phyloP scores from a whole-genome alignment of 2,888 invertebrate species.

The Sarcophaga variegata region DNA sequence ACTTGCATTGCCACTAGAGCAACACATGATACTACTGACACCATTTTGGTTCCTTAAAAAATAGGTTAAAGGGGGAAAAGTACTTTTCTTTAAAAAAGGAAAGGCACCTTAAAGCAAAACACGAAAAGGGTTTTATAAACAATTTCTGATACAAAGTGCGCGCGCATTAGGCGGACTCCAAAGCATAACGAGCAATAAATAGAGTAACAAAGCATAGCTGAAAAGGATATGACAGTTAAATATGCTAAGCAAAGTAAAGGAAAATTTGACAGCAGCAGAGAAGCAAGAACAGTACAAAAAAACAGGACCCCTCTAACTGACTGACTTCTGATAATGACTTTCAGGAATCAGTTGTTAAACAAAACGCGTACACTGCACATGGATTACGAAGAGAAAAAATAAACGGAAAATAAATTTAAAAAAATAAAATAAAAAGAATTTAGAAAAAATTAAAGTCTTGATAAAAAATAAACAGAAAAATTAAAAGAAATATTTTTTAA shows the following conservation, averaged over 20 bases:
- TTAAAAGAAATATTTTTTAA: conserved; percentile 19
- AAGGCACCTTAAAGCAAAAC: conserved; percentile 19
- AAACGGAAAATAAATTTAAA: conserved; percentile 4
- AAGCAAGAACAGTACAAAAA: neutral
- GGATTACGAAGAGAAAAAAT: conserved; percentile 18
- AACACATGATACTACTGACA: conserved; percentile 64
- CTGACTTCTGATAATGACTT: conserved; percentile 36
- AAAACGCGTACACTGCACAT: conserved; percentile 63
- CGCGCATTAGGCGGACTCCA: conserved; percentile 61
- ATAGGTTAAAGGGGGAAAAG: conserved; percentile 22
- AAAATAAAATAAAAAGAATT: conserved; percentile 28
- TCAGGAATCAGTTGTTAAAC: conserved; percentile 65
- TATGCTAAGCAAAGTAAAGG: neutral
- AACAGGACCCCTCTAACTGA: conserved; percentile 25
- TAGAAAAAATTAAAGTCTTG: conserved; percentile 10
- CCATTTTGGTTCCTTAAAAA: conserved; percentile 34
- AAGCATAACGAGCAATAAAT: conserved; percentile 1
- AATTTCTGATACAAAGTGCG: conserved; percentile 34
- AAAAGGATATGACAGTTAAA: conserved; percentile 48
- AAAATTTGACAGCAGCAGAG: neutral
- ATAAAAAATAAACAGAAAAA: conserved; percentile 36
- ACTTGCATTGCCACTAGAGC: neutral
- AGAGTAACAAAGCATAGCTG: conserved; percentile 2
- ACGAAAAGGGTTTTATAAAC: conserved; percentile 27
- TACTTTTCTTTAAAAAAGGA: conserved; percentile 18